These are phyloP conservation scores for Endotricha flammealis DNA, from an alignment of 2,888 invertebrate species.

Conservation along the genomic window DNA sequence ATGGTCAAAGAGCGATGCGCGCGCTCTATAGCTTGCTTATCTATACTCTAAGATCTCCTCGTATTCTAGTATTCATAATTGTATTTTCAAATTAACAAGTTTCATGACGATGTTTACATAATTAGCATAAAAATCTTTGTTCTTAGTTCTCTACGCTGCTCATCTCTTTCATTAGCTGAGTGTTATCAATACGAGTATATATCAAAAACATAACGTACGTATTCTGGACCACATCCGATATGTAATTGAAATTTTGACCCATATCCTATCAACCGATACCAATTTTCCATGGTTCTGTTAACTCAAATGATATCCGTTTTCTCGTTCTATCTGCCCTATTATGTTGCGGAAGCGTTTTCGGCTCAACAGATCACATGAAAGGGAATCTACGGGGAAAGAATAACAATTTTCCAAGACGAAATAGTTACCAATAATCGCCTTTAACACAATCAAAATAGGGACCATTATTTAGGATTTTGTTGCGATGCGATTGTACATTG, in stretches of 20 bases:
- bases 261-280: constrained; percentile 2
- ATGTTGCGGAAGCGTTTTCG: constrained; percentile 35
- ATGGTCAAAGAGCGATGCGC: too few species aligned
- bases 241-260: constrained; percentile 8
- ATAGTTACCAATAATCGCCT: constrained; percentile 13
- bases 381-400: constrained; percentile 28
- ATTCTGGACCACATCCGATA: constrained; percentile 7
- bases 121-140: too few species aligned
- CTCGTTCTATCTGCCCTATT: constrained; percentile 25
- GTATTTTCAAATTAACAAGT: too few species aligned
- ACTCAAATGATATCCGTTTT: constrained; percentile 15
- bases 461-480: neutral
- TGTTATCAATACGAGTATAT: too few species aligned
- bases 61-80: too few species aligned
- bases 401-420: constrained; percentile 23
- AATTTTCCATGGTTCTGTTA: constrained; percentile 5
- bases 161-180: too few species aligned
- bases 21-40: too few species aligned
- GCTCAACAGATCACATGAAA: constrained; percentile 41
- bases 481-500: constrained; percentile 20
- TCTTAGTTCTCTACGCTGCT: too few species aligned
- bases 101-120: too few species aligned
- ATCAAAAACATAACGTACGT: too few species aligned
- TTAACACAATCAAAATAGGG: constrained; percentile 4
- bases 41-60: too few species aligned